Evolutionary conservation across 1,140 invertebrate species (phyloP).

Genomic region (Cecropterus lyciades): DNA sequence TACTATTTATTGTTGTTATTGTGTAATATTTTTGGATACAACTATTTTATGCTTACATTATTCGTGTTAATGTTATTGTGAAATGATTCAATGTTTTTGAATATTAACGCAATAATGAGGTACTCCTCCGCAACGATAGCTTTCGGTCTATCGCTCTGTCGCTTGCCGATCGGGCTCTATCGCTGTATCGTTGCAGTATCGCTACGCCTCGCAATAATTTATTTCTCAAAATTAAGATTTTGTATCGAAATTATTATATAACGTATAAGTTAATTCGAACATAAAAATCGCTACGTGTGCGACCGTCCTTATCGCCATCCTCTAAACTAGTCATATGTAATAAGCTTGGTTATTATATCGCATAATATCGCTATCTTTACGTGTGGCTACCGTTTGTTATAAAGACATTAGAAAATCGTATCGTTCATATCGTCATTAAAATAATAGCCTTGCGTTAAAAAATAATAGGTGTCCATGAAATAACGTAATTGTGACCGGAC

Average conservation of each 20-base stretch:
- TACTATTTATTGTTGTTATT: slow-evolving; percentile 79
- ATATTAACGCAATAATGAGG: slow-evolving; percentile 42
- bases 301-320: slow-evolving; percentile 83
- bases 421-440: slow-evolving; percentile 45
- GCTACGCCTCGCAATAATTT: slow-evolving; percentile 71
- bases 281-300: slow-evolving; percentile 71
- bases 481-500: slow-evolving; percentile 47
- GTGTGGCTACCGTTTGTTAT: slow-evolving; percentile 55
- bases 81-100: slow-evolving; percentile 60
- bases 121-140: slow-evolving; percentile 39
- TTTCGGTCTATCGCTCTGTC: slow-evolving; percentile 37
- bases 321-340: slow-evolving; percentile 81
- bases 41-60: slow-evolving; percentile 72
- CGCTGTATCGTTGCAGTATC: slow-evolving; percentile 57
- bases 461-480: slow-evolving; percentile 35
- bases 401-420: slow-evolving; percentile 42
- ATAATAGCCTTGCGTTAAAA: slow-evolving; percentile 40
- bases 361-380: slow-evolving; percentile 56
- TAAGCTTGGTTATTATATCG: slow-evolving; percentile 71
- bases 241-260: slow-evolving; percentile 72
- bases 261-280: slow-evolving; percentile 70
- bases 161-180: slow-evolving; percentile 45
- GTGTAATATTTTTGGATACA: slow-evolving; percentile 81
- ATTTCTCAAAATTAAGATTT: slow-evolving; percentile 75
- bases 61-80: slow-evolving; percentile 71